These are phyloP conservation scores for Odontophorus gujanensis DNA, from an alignment of 2,113 vertebrate genomes.

Conservation along the genomic window DNA sequence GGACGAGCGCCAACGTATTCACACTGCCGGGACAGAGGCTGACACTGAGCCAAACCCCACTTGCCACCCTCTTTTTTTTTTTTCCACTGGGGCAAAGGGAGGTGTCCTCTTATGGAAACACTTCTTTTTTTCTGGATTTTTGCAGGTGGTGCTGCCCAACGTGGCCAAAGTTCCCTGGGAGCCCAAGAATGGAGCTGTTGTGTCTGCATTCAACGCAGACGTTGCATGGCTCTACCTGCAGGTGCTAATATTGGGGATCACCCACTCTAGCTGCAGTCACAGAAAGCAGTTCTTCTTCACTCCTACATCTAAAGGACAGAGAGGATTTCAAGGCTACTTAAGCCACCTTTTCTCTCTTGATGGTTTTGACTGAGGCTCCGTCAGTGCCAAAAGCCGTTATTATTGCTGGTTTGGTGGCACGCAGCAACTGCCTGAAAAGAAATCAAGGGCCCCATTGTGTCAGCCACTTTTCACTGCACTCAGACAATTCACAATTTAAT, in stretches of 20 bases:
- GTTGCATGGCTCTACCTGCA: not conserved
- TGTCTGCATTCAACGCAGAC: not conserved
- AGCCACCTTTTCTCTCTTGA: not conserved
- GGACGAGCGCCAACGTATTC: not conserved
- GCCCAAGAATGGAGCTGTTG: not conserved
- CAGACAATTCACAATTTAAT: not conserved
- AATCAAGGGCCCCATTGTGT: not conserved
- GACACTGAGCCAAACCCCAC: not conserved
- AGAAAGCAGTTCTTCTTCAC: not conserved
- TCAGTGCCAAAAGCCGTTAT: not conserved
- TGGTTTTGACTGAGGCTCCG: not conserved
- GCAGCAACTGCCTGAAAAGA: not conserved
- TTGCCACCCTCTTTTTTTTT: not conserved
- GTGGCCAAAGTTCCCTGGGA: not conserved
- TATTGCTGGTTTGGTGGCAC: not conserved
- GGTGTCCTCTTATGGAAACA: not conserved
- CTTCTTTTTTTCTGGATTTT: not conserved
- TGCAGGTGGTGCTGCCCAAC: not conserved
- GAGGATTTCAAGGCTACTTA: not conserved
- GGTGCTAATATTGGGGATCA: not conserved
- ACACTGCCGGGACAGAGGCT: fast-evolving
- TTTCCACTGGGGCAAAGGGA: no score
- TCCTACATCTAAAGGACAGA: not conserved
- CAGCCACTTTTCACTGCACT: not conserved
- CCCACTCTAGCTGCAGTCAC: not conserved